These are phyloP conservation scores for Bimastos eiseni DNA, from an alignment of 2,888 invertebrate species.

Conservation along the genomic window DNA sequence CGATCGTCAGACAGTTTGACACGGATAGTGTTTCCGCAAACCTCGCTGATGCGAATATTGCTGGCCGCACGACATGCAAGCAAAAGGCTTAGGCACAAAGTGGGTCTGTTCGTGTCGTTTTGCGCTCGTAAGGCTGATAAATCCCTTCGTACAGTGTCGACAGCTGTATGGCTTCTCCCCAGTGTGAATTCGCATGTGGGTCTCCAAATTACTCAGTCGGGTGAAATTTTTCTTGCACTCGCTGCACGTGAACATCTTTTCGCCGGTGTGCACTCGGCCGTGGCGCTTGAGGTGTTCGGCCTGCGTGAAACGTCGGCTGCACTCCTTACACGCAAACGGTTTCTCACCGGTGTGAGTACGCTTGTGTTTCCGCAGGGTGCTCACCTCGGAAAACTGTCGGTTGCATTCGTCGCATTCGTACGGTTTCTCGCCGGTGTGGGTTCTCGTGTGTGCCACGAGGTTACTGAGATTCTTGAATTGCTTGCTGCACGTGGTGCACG, in stretches of 20 bases:
- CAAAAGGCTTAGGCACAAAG: background rate
- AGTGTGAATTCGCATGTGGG: background rate
- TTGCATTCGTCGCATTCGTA: background rate
- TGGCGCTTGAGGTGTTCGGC: conserved; percentile 1
- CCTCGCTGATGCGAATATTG: background rate
- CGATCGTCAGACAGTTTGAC: background rate
- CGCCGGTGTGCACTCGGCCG: background rate
- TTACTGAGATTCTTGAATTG: background rate
- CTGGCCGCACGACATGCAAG: background rate
- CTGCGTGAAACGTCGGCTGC: background rate
- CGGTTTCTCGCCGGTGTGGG: background rate
- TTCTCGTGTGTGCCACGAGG: background rate
- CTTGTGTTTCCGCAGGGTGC: background rate
- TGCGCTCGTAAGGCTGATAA: background rate
- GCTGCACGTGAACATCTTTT: background rate
- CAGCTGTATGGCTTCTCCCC: background rate
- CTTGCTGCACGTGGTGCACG: background rate
- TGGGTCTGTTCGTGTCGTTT: background rate
- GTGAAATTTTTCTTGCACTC: background rate
- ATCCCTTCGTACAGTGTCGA: background rate
- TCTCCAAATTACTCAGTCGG: background rate
- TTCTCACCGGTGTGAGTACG: background rate
- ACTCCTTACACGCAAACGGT: background rate
- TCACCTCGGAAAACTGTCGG: background rate
- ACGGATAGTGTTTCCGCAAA: background rate